Evolutionary conservation across 2,888 invertebrate species (phyloP), one percentile per base, ranked within the genome.

Genomic region (Chironomus tentans): DNA sequence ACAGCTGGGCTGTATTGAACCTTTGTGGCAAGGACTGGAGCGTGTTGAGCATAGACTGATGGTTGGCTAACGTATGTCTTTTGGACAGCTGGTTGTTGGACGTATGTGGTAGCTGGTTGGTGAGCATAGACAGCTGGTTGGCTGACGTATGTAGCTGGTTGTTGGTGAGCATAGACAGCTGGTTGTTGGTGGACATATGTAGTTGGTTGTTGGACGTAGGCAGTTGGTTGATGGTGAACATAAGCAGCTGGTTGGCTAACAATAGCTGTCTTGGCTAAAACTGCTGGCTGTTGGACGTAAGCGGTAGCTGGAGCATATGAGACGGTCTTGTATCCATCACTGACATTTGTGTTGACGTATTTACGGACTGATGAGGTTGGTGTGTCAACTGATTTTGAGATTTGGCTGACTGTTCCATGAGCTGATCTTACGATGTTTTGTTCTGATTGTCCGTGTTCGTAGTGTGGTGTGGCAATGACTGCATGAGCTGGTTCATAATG

Each of bases 401-500:
- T 70, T 21, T 77, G 77, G 61, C 77, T 77, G 24, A 77, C 76
- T 10, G 77, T 77, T 62, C 77, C 77, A 18, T 77, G 72, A 47
- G 69, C 50, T 22, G 71, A 71, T 18, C 72, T 62, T 4, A 71
- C 56, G 22, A 76, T 71, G 56, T 71, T 76, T 72, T 77, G 75
- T 47, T 77, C 71, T 5, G 77, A 76, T 28, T 70, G 68, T 46
- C 72, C 71, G 7, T 65, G 72, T 15, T 65, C 50, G 38, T 76
- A 56, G n/a, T 75, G 68, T 28, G 61, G 50, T 15, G 71, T 28
- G 12, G 38, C 38, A 48, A 22, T 18, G n/a, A 70, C 46, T 2
- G 48, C 38, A 47, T 56, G 56, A 6, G 47, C 18, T 71, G 76
- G 76, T 56, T 68, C 38, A 68, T 70, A 50, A 68, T 68, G 56